Conservation (phyloP, 2,888 invertebrate genomes). For the Microplitis deprimator region DNA sequence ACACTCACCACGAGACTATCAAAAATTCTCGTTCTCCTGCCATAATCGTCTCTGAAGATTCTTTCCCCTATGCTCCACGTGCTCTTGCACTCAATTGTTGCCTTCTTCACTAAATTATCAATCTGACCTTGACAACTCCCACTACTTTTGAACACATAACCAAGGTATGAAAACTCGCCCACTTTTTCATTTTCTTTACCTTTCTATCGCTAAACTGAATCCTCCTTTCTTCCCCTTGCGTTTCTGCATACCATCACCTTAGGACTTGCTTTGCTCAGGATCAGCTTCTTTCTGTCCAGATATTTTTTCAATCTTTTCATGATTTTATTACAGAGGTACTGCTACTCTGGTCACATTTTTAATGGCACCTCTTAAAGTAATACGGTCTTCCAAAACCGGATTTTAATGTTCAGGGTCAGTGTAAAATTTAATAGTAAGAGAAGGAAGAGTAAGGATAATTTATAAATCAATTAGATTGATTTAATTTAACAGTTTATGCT, state of each 20-base stretch:
- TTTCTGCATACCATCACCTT: constrained; percentile 24
- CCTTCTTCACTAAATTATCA: neutral
- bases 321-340: too few relatives aligned
- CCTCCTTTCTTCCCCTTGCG: neutral
- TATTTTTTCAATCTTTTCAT: constrained; percentile 26
- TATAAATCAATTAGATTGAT: too few relatives aligned
- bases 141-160: constrained; percentile 25
- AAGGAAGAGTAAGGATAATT: too few relatives aligned
- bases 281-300: constrained; percentile 17
- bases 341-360: too few relatives aligned
- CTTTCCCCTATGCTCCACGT: constrained; percentile 38
- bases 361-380: too few relatives aligned
- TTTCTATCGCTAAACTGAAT: neutral
- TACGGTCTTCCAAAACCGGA: neutral
- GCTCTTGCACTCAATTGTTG: constrained; percentile 33
- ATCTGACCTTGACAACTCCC: constrained; percentile 25
- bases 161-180: constrained; percentile 17
- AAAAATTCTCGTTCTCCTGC: constrained; percentile 34
- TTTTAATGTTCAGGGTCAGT: too few relatives aligned
- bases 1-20: constrained; percentile 31
- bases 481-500: too few relatives aligned
- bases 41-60: constrained; percentile 31
- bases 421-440: too few relatives aligned
- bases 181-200: constrained; percentile 24
- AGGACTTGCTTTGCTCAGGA: constrained; percentile 7